Evolutionary conservation across 2,888 invertebrate genomes (phyloP).

Genomic region (Calameuta filiformis): DNA sequence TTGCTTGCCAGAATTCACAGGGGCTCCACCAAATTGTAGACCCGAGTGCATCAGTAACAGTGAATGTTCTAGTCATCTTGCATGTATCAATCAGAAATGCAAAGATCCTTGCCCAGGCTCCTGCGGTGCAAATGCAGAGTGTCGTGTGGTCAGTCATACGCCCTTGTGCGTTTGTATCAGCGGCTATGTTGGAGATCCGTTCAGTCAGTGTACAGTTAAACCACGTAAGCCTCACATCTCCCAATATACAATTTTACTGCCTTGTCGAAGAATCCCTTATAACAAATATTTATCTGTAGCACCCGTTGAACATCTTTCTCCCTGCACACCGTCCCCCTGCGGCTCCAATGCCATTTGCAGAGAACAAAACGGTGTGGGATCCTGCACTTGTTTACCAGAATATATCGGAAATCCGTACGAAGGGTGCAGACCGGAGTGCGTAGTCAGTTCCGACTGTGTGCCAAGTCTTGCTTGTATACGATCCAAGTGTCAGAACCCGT

Average conservation of each 20-base stretch:
- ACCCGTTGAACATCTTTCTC: constrained; percentile 56
- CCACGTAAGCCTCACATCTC: constrained; percentile 36
- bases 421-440: constrained; percentile 68
- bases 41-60: constrained; percentile 64
- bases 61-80: constrained; percentile 64
- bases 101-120: constrained; percentile 56
- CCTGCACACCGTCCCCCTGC: constrained; percentile 81
- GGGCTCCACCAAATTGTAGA: constrained; percentile 67
- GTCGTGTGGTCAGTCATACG: constrained; percentile 56
- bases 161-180: constrained; percentile 62
- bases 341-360: constrained; percentile 79
- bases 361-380: constrained; percentile 69
- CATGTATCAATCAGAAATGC: constrained; percentile 61
- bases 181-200: constrained; percentile 62
- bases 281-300: not conserved
- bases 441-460: constrained; percentile 67
- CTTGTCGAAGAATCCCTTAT: not conserved
- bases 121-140: constrained; percentile 57
- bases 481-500: constrained; percentile 77
- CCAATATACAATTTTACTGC: not conserved
- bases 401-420: constrained; percentile 68
- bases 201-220: constrained; percentile 43
- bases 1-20: constrained; percentile 67
- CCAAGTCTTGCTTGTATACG: constrained; percentile 71
- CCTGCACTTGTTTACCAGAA: constrained; percentile 67